These are phyloP conservation scores for Balearica regulorum DNA, from an alignment of 2,797 vertebrate genomes.

Conservation along the genomic window DNA sequence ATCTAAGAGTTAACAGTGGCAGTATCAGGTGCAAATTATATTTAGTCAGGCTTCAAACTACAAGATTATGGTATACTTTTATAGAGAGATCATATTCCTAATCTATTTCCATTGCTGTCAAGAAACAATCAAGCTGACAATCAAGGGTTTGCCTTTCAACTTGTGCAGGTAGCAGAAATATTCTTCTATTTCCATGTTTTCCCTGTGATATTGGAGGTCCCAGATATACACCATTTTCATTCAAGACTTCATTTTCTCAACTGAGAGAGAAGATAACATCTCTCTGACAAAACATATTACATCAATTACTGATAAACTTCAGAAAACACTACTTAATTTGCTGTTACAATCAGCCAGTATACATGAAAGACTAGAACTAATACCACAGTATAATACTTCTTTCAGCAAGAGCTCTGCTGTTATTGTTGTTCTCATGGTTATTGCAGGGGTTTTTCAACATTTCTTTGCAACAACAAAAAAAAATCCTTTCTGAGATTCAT, in stretches of 20 bases:
- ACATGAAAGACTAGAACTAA: neutral
- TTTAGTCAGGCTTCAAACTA: neutral
- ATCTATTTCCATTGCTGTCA: neutral
- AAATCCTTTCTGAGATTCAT: neutral
- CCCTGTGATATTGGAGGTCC: too few species aligned
- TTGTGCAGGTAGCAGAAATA: neutral
- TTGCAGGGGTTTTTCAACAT: neutral
- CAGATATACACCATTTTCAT: neutral
- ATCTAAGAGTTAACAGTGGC: neutral
- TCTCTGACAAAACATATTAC: neutral
- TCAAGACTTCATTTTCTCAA: neutral
- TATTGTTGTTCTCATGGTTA: neutral
- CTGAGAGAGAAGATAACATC: neutral
- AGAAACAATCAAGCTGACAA: neutral
- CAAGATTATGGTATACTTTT: neutral
- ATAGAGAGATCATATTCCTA: neutral
- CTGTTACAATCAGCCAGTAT: too few species aligned
- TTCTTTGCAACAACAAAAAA: neutral
- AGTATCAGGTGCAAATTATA: neutral
- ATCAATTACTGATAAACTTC: neutral
- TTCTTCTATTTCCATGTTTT: neutral
- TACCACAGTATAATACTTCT: neutral
- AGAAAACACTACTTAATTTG: neutral
- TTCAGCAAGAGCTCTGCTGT: neutral
- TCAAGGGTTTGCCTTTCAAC: neutral